phyloP scores from a whole-genome alignment of 2,888 invertebrate genomes.

The Dorcus parallelipipedus region DNA sequence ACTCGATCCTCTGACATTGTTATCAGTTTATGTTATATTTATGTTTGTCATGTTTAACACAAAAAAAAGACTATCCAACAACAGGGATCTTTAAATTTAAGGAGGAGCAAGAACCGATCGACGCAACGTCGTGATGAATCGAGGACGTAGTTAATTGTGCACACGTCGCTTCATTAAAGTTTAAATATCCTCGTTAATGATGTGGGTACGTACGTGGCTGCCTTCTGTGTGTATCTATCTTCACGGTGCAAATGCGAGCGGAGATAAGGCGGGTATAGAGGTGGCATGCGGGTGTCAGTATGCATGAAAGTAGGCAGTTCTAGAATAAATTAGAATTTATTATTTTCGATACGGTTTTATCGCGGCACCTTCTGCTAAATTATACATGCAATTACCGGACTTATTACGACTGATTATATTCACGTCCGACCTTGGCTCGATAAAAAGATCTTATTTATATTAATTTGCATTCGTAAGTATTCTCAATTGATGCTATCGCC shows the following conservation, averaged over 20 bases:
- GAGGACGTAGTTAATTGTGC: no score
- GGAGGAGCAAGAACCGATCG: no score
- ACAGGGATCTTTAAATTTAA: no score
- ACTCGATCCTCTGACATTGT: no score
- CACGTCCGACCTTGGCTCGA: conserved; percentile 33
- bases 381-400: conserved; percentile 39
- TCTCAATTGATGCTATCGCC: conserved; percentile 15
- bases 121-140: no score
- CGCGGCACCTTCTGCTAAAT: conserved; percentile 45
- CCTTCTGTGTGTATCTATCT: no score
- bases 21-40: no score
- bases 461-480: conserved; percentile 35
- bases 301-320: conserved; percentile 32
- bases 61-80: no score
- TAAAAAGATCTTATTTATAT: conserved; percentile 35
- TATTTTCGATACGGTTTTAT: conserved; percentile 45
- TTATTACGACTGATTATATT: conserved; percentile 37
- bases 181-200: no score
- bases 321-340: conserved; percentile 45
- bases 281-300: conserved; percentile 22
- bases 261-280: background rate
- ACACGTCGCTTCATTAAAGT: no score
- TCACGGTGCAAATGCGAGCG: background rate
- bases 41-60: no score
- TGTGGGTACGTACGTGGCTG: no score